These are phyloP conservation scores for Bugulina stolonifera DNA, from an alignment of 2,888 invertebrate genomes.

Conservation along the genomic window DNA sequence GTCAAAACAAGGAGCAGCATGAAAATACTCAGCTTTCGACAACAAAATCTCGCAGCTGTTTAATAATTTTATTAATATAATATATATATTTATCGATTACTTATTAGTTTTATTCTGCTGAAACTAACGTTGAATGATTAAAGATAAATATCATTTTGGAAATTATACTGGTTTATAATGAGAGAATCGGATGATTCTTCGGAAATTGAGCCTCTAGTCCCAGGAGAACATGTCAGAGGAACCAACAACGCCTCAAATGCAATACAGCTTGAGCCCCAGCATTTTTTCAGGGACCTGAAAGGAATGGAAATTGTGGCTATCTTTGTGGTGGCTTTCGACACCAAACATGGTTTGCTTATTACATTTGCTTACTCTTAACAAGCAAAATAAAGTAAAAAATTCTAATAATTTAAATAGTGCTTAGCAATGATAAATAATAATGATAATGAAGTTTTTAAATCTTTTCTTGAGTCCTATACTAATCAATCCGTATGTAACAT, in stretches of 20 bases:
- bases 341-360: conserved; percentile 30
- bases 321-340: conserved; percentile 55
- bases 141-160: neutral
- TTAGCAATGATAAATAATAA: no score
- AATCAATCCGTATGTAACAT: no score
- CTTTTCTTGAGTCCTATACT: no score
- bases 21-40: no score
- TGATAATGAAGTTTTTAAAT: no score
- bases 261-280: neutral
- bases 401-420: no score
- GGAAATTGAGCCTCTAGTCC: conserved; percentile 14
- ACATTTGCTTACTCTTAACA: no score
- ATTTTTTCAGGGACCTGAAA: conserved; percentile 1
- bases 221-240: neutral
- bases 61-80: no score
- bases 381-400: no score
- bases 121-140: neutral
- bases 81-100: no score
- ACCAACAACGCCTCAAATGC: neutral
- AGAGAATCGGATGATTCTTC: conserved; percentile 2
- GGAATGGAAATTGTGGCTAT: conserved; percentile 42
- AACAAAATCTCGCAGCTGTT: no score
- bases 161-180: neutral
- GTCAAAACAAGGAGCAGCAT: no score
- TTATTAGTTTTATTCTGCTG: neutral